These are phyloP conservation scores for Eupithecia subfuscata DNA, from an alignment of 2,888 invertebrate genomes.

Conservation along the genomic window DNA sequence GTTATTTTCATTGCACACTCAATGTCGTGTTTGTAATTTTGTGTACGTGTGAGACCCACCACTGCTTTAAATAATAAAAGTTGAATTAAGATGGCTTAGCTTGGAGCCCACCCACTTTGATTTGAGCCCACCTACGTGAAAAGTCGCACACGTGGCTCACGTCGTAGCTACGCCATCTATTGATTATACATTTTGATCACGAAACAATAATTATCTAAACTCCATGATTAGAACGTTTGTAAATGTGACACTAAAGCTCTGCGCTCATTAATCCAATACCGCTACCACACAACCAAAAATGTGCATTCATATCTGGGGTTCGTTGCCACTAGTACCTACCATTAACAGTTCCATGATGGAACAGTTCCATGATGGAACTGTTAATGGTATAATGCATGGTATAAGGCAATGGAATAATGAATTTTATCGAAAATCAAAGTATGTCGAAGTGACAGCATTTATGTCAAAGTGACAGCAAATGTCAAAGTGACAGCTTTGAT, in stretches of 20 bases:
- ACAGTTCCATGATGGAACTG: too few species aligned
- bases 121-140: not conserved
- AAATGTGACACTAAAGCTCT: not conserved
- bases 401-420: too few species aligned
- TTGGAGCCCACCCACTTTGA: not conserved
- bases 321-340: too few species aligned
- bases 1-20: constrained; percentile 5
- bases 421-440: too few species aligned
- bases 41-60: not conserved
- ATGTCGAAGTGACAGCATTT: too few species aligned
- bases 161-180: not conserved
- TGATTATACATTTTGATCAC: not conserved
- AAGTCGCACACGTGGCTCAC: not conserved
- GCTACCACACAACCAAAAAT: too few species aligned
- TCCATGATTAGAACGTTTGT: not conserved
- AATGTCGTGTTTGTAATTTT: constrained; percentile 5
- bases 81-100: not conserved
- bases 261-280: too few species aligned
- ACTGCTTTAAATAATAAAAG: not conserved
- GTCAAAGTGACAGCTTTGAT: too few species aligned
- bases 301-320: too few species aligned
- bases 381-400: too few species aligned
- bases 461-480: too few species aligned
- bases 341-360: too few species aligned
- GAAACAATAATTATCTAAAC: not conserved